phyloP scores from a whole-genome alignment of 23 tunicate genomes.

The Ciona savignyi region DNA sequence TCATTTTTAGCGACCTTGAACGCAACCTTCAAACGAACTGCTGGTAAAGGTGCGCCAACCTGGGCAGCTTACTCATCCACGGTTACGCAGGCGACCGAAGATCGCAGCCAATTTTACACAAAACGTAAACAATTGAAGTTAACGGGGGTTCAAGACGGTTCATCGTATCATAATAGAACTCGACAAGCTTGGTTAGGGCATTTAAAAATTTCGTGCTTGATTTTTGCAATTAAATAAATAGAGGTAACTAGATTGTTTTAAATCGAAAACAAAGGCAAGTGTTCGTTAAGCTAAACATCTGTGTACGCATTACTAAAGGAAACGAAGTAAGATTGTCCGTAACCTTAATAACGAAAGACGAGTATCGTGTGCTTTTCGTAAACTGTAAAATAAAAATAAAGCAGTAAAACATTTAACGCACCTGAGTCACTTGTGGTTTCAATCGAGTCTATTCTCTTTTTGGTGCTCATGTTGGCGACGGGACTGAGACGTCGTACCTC shows the following conservation, averaged over 20 bases:
- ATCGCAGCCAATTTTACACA: neutral
- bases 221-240: neutral
- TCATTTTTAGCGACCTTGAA: neutral
- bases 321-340: neutral
- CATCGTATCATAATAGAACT: neutral
- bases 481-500: neutral
- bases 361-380: no score
- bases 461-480: neutral
- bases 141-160: neutral
- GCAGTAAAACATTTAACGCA: neutral
- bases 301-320: neutral
- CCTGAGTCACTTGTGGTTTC: slow-evolving; percentile 52
- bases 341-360: no score
- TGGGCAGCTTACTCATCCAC: neutral
- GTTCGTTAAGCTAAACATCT: no score
- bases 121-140: neutral
- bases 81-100: neutral
- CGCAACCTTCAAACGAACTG: neutral
- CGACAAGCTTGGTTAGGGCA: neutral
- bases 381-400: no score
- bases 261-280: no score
- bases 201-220: neutral
- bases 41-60: neutral
- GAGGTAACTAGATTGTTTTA: no score
- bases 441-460: neutral